Evolutionary conservation across 2,888 invertebrate species (phyloP).

Genomic region (Pinctada fucata): DNA sequence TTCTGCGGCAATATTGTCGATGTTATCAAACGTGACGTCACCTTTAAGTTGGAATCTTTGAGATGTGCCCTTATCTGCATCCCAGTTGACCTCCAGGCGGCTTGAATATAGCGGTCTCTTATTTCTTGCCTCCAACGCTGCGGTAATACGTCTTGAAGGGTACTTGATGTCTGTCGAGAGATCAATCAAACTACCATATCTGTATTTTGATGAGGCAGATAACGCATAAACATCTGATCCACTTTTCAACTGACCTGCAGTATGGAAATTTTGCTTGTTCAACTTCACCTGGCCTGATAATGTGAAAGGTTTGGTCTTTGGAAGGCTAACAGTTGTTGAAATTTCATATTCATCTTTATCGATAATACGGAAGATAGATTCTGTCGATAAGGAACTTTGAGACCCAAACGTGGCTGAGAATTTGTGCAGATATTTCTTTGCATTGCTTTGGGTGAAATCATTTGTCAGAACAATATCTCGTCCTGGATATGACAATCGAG

Average conservation of each 20-base stretch:
- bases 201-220: constrained; percentile 41
- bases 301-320: constrained; percentile 42
- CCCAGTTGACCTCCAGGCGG: constrained; percentile 56
- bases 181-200: constrained; percentile 37
- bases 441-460: constrained; percentile 48
- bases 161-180: constrained; percentile 46
- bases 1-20: constrained; percentile 44
- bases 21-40: constrained; percentile 38
- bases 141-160: constrained; percentile 53
- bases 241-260: constrained; percentile 38
- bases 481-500: constrained; percentile 56
- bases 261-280: constrained; percentile 45
- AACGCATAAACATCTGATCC: constrained; percentile 48
- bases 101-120: constrained; percentile 40
- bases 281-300: constrained; percentile 50
- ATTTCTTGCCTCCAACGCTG: constrained; percentile 48
- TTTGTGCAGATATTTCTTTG: constrained; percentile 50
- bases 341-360: constrained; percentile 43
- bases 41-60: constrained; percentile 43
- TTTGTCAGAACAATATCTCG: constrained; percentile 52
- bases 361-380: constrained; percentile 45
- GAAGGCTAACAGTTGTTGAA: constrained; percentile 50
- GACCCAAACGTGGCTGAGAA: constrained; percentile 48
- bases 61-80: constrained; percentile 56
- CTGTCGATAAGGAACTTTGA: constrained; percentile 43